Base-by-base conservation (phyloP, 1,140 invertebrate species). In the Cylas formicarius region DNA sequence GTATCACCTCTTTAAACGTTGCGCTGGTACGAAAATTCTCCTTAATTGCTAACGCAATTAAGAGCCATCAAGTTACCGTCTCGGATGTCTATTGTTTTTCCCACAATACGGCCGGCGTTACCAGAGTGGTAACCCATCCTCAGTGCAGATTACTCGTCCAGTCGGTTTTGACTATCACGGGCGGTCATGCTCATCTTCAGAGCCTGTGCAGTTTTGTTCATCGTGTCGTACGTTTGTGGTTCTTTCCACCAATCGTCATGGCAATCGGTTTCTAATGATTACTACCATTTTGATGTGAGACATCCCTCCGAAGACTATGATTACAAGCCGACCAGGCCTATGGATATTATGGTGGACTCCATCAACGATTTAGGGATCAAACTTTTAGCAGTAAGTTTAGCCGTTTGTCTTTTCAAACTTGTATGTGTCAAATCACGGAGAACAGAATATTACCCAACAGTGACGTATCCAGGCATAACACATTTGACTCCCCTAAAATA, bases 311-410 rank as follows among this genome's bases (percentile, higher is more conserved):
- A 32, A n/a, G n/a, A 24, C 21, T 24, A 1, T 27, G 19, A 16
- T 21, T 24, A n/a, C 23, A 44, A 38, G 20, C n/a, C 42, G 1
- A 36, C 41, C 14, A 11, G 32, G 4, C 42, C 46, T 8, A 32
- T 27, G 21, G 76, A 83, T 41, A 68, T 81, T 24, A 85, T 88
- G 80, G 78, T 82, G 10, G 83, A 87, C 55, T 71, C 82, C n/a
- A 77, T 82, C 13, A 87, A 87, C 55, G 72, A 77, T 57, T 72
- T 86, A 17, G 82, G 81, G 39, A 67, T 84, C 35, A 78, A 74
- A 55, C 72, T 86, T 40, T 70, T 86, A 0, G 73, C 77, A 41
- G 78, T 81, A 65, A 76, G 78, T 49, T 41, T 26, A 19, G n/a
- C n/a, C n/a, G n/a, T n/a, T 36, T 17, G 34, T 10, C 10, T 17